Conservation (phyloP, 2,888 invertebrate species). For the Pocota personata region DNA sequence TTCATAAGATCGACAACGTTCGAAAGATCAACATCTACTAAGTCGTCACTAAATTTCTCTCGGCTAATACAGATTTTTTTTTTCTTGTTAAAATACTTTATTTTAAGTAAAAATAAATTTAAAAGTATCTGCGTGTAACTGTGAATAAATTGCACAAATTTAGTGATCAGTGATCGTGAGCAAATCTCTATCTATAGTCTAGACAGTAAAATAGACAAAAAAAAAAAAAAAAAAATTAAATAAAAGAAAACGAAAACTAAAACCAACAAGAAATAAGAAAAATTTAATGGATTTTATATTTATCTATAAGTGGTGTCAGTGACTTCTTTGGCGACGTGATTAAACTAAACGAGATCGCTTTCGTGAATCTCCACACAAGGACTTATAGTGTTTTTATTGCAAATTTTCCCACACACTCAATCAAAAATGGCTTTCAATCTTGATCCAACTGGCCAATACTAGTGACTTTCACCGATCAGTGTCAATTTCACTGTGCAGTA, state of each 20-base stretch:
- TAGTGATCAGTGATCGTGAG: conserved; percentile 26
- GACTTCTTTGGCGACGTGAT: conserved; percentile 76
- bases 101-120: not conserved
- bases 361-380: conserved; percentile 19
- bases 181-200: conserved; percentile 8
- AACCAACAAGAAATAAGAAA: conserved; percentile 47
- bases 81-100: conserved; percentile 3
- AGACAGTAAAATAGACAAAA: too few species aligned
- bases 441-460: conserved; percentile 82
- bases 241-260: conserved; percentile 6
- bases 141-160: conserved; percentile 23
- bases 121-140: not conserved
- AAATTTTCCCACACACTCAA: conserved; percentile 12
- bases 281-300: conserved; percentile 76
- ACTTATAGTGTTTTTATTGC: conserved; percentile 5
- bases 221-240: too few species aligned
- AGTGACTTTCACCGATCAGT: conserved; percentile 61
- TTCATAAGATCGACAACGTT: conserved; percentile 82
- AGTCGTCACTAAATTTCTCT: conserved; percentile 17
- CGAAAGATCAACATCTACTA: conserved; percentile 80
- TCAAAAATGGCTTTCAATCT: conserved; percentile 79
- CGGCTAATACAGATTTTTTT: conserved; percentile 17
- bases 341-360: conserved; percentile 44
- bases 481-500: conserved; percentile 32
- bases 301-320: conserved; percentile 78